Base-by-base conservation (phyloP, 2,113 vertebrate genomes). In the Electrona antarctica region DNA sequence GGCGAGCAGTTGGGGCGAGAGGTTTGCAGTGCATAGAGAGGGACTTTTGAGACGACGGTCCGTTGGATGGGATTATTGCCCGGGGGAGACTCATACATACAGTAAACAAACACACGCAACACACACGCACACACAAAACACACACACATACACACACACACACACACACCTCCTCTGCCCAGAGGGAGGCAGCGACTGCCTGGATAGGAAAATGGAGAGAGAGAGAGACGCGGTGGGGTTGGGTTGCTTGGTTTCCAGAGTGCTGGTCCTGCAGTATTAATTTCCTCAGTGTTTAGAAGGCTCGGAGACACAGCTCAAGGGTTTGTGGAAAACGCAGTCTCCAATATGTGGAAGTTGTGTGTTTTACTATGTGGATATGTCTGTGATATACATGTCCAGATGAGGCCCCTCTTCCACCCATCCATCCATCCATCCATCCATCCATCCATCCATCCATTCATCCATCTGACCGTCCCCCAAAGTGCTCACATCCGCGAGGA, bases 401-500 rank as follows among this genome's bases (percentile, higher is more conserved):
- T 49, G 21, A 51, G 82, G 69, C 75, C 70, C 0, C 29, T 64
- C 65, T 4, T 80, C 59, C 76, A 56, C 64, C 77, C 62, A 51
- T 54, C 47, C 51, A 56, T 13, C 57, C 64, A 62, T 73, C 68
- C 28, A 8, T 58, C 21, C 7, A 6, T 15, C 50, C 59, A 56
- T 15, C 60, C 60, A 29, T 68, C 21, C 49, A 11, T 14, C n/a
- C 7, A 10, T 49, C 7, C 55, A 58, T 15, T 4, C 14, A 28
- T 41, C 7, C 7, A 9, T 55, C 48, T 41, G 33, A 49, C 7
- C n/a, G 56, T 71, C 69, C 73, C 80, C 66, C 51, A 51, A 4
- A 52, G 69, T 48, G 51, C 71, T 93, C 85, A 98, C 93, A 96
- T 96, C 73, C 95, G 93, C 49, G 95, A 97, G 79, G 95, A 95